These are phyloP conservation scores for Lathamus discolor DNA, from an alignment of 2,113 vertebrate genomes.

Conservation along the genomic window DNA sequence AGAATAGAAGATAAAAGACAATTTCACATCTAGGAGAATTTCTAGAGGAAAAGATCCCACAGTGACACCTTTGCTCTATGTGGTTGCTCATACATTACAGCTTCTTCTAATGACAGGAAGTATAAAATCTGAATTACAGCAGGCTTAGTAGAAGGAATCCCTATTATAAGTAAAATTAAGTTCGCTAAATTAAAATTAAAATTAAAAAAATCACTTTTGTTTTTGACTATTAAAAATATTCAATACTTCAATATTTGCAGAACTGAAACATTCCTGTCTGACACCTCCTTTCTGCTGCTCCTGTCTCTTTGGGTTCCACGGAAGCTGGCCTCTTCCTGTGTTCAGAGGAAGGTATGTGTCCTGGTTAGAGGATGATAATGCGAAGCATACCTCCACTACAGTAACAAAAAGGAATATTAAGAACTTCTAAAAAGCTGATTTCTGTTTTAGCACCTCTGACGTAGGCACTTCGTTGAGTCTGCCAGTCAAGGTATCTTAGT, in stretches of 20 bases:
- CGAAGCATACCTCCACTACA: not conserved
- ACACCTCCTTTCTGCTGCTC: not conserved
- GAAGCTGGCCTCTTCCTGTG: not conserved
- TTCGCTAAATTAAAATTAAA: not conserved
- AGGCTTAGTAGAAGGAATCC: not conserved
- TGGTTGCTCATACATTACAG: not conserved
- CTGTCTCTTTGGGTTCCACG: accelerated
- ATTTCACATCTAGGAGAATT: not conserved
- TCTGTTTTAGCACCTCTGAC: not conserved
- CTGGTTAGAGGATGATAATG: not conserved
- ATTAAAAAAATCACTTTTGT: not conserved
- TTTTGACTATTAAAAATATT: not conserved
- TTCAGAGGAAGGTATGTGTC: not conserved
- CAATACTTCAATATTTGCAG: not conserved
- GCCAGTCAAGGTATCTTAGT: not conserved
- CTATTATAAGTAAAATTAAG: not conserved
- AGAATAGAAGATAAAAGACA: not conserved
- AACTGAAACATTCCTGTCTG: not conserved
- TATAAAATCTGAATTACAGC: not conserved
- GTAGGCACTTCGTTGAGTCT: not conserved
- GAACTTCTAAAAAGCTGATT: not conserved
- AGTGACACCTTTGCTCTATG: not conserved
- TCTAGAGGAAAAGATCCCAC: not conserved
- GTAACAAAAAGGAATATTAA: not conserved
- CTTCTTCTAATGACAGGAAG: not conserved